Evolutionary conservation across 2,797 vertebrate genomes (phyloP), one percentile per base, ranked within the genome.

Genomic region (Sphenopsis melanotis): DNA sequence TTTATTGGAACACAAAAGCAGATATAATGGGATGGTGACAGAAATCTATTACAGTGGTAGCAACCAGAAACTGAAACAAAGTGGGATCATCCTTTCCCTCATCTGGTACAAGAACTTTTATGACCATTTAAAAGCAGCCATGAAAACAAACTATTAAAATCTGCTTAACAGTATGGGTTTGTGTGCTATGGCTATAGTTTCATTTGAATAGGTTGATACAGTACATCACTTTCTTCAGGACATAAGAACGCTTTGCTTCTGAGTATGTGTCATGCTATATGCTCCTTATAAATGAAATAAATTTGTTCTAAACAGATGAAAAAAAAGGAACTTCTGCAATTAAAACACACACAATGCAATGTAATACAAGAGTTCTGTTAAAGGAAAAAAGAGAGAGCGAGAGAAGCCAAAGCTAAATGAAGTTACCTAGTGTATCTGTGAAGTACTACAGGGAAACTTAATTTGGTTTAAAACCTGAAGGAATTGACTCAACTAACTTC

Each of bases 1-100:
- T 98, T 98, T 98, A 98, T 98, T 98, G 97, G 95, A 98, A 96
- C 94, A 91, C 92, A 93, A 97, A 97, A 95, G 91, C 88, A 93
- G 95, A 97, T 91, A 97, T 94, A 97, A 96, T 63, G 89, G 90
- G 91, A 96, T 91, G 92, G 56, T 91, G 85, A 98, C 92, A 96
- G 93, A 95, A 97, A 96, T 88, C 83, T 97, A 89, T 94, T 84
- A 92, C 96, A 97, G 90, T 72, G 81, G 86, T 94, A 95, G 93
- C 95, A 97, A 95, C 42, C 19, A 80, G 89, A 89, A 95, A 96
- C 87, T 78, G 75, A 61, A 94, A 93, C 88, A 88, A 92, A 82
- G 71, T 55, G 24, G 49, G 68, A 83, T 46, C 17, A 49, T 55
- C 34, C 69, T 83, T 90, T 95, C 50, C 47, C 82, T 74, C 84